phyloP scores from a whole-genome alignment of 1,140 invertebrate genomes.

The Coptotermes formosanus region DNA sequence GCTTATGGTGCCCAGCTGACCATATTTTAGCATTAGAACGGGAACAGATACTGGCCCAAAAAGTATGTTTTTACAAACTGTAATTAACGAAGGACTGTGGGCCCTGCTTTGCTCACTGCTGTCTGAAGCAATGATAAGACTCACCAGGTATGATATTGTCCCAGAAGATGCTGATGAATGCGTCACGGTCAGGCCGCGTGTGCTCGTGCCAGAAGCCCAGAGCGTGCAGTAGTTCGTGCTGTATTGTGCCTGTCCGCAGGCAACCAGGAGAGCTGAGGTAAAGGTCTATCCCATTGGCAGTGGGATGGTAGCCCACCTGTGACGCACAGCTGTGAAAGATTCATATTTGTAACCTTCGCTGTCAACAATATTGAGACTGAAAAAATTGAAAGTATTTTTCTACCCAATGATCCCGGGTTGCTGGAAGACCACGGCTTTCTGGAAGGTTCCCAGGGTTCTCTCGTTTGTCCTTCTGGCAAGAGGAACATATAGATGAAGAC shows the following conservation, averaged over 20 bases:
- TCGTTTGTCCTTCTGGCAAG: no score
- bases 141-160: slow-evolving; percentile 52
- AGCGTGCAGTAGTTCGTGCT: slow-evolving; percentile 58
- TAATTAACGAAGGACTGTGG: background rate
- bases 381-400: no score
- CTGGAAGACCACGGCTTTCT: no score
- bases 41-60: no score
- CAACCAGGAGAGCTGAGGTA: slow-evolving; percentile 42
- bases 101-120: background rate
- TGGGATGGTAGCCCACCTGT: slow-evolving; percentile 44
- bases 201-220: slow-evolving; percentile 60
- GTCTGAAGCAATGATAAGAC: background rate
- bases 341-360: background rate
- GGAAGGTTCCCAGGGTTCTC: no score
- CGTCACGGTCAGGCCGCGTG: slow-evolving; percentile 53
- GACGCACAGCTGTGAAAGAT: slow-evolving; percentile 43
- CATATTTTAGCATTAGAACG: no score
- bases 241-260: slow-evolving; percentile 47
- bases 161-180: slow-evolving; percentile 53
- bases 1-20: no score
- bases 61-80: no score
- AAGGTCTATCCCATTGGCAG: slow-evolving; percentile 38
- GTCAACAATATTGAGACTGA: no score
- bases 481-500: no score
- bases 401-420: no score